Percentiles rank a stretch among this genome's conserved stretches.
phyloP scores from a whole-genome alignment of 2,888 invertebrate species.

The Catocala sponsa region DNA sequence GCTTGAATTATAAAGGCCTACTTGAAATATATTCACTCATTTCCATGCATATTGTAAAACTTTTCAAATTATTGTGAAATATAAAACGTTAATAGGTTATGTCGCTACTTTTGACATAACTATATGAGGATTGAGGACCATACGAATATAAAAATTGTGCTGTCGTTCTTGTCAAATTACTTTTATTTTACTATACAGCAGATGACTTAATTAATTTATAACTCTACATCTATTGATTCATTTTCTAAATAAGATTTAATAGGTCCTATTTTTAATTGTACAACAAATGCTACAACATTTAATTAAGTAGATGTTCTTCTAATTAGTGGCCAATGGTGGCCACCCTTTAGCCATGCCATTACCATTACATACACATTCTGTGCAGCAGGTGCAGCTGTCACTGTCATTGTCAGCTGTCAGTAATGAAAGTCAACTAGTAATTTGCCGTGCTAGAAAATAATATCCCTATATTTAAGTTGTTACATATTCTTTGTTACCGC shows the following conservation, averaged over 20 bases:
- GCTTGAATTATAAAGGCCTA: constrained; percentile 15
- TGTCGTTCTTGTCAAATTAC: too few species aligned
- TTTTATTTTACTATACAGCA: too few species aligned
- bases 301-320: too few species aligned
- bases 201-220: too few species aligned
- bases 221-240: too few species aligned
- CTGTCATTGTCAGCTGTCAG: constrained; percentile 8
- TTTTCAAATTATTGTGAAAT: constrained; percentile 46
- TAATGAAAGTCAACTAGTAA: background rate
- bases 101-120: constrained; percentile 10
- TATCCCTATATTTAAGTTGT: too few species aligned
- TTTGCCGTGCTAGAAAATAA: background rate
- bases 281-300: too few species aligned
- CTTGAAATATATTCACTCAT: constrained; percentile 50
- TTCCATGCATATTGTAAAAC: constrained; percentile 54
- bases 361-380: too few species aligned
- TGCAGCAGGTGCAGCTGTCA: background rate
- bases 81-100: constrained; percentile 36
- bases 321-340: too few species aligned
- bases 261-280: too few species aligned
- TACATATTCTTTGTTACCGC: background rate
- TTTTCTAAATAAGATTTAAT: too few species aligned
- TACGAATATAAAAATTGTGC: background rate
- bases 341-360: too few species aligned
- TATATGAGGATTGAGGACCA: background rate